Evolutionary conservation across 2,888 invertebrate genomes (phyloP).

Genomic region (Blera fallax): DNA sequence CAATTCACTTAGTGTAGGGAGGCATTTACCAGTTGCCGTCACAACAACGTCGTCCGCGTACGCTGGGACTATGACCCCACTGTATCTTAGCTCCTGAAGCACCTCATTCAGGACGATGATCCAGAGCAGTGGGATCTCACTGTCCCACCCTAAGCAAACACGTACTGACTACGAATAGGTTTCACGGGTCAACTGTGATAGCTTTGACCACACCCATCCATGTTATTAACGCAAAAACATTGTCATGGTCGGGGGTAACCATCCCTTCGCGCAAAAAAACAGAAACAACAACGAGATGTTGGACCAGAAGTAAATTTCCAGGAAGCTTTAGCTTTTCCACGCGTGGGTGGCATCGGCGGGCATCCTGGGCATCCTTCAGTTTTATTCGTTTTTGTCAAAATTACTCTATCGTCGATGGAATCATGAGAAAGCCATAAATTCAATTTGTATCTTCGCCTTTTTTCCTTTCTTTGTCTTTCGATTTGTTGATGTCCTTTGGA

Average conservation of each 20-base stretch:
- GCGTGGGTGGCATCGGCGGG: neutral
- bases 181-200: neutral
- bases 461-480: neutral
- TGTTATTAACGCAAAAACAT: neutral
- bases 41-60: too few species aligned
- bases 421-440: constrained; percentile 43
- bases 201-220: neutral
- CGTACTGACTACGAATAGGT: neutral
- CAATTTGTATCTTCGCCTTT: constrained; percentile 32
- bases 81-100: too few species aligned
- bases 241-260: neutral
- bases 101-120: too few species aligned
- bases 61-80: too few species aligned
- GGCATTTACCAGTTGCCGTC: too few species aligned
- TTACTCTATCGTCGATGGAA: constrained; percentile 22
- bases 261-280: neutral
- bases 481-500: constrained; percentile 8
- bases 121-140: too few species aligned
- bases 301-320: neutral
- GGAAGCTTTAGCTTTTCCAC: neutral
- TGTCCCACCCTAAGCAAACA: too few species aligned
- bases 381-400: constrained; percentile 10
- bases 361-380: neutral
- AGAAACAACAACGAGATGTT: neutral
- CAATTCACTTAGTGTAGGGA: too few species aligned